A percentile compares a stretch with the other conserved stretches of the same genome.
Evolutionary conservation across 2,888 invertebrate genomes (phyloP).

Genomic region (Holacanthella duospinosa): DNA sequence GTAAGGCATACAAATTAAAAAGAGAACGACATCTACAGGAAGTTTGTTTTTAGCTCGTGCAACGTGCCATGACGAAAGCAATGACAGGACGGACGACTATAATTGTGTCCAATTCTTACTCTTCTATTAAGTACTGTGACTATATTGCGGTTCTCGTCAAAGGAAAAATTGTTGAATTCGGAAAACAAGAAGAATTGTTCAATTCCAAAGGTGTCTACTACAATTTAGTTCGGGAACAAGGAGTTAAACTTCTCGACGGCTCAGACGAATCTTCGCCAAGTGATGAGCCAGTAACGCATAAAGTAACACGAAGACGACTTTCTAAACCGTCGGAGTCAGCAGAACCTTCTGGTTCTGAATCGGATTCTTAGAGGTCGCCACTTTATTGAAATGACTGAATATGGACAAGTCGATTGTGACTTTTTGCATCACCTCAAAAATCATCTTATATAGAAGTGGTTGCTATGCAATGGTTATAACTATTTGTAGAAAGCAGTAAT

Average conservation of each 20-base stretch:
- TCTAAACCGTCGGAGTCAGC: too few species aligned
- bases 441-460: too few species aligned
- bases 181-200: conserved; percentile 3
- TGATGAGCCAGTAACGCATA: too few species aligned
- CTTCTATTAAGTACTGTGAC: background rate
- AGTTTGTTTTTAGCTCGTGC: conserved; percentile 1
- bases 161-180: conserved; percentile 4
- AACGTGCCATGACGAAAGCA: background rate
- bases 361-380: too few species aligned
- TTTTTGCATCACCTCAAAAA: too few species aligned
- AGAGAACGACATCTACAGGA: background rate
- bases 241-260: background rate
- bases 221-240: background rate
- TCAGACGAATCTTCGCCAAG: background rate
- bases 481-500: too few species aligned
- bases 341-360: too few species aligned
- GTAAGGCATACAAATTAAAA: background rate
- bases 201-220: background rate
- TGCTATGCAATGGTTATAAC: too few species aligned
- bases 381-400: too few species aligned
- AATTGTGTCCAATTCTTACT: background rate
- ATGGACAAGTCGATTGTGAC: too few species aligned
- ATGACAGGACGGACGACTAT: background rate
- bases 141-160: background rate
- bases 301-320: too few species aligned